These are phyloP conservation scores for Embidobia sp. DNA, from an alignment of 2,888 invertebrate species.

Conservation along the genomic window DNA sequence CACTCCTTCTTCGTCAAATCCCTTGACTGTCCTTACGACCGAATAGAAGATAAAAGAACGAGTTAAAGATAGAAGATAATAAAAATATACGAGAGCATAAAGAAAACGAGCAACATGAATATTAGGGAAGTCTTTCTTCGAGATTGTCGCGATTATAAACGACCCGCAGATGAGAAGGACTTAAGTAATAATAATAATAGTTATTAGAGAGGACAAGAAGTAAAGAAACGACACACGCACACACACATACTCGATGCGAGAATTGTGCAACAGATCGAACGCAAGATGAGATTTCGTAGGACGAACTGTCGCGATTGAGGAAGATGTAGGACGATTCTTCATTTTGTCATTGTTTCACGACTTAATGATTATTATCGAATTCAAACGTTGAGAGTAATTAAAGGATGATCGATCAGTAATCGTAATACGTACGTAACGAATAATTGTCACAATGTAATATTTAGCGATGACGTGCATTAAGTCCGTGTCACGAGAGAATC, in stretches of 20 bases:
- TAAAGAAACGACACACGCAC: constrained; percentile 66
- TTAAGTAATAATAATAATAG: constrained; percentile 68
- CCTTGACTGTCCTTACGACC: constrained; percentile 57
- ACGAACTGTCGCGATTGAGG: constrained; percentile 68
- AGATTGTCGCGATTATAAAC: constrained; percentile 62
- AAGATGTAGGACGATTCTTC: constrained; percentile 69
- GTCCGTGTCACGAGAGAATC: constrained; percentile 80
- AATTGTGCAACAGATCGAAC: constrained; percentile 72
- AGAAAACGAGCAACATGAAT: constrained; percentile 49
- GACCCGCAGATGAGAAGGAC: constrained; percentile 62
- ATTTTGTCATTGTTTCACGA: constrained; percentile 72
- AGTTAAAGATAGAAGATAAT: constrained; percentile 40
- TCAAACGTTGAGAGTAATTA: constrained; percentile 65
- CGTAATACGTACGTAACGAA: constrained; percentile 76
- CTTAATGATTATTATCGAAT: constrained; percentile 71
- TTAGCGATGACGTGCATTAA: constrained; percentile 79
- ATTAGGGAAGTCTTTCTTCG: constrained; percentile 64
- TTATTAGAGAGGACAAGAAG: constrained; percentile 50
- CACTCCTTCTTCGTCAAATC: constrained; percentile 28
- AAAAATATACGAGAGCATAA: constrained; percentile 54
- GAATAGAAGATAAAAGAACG: constrained; percentile 48
- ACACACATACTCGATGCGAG: constrained; percentile 77
- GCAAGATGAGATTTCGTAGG: constrained; percentile 65
- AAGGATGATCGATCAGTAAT: constrained; percentile 79
- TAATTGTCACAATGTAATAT: constrained; percentile 80